Conservation (phyloP, 2,888 invertebrate species). For the Mamestra brassicae region DNA sequence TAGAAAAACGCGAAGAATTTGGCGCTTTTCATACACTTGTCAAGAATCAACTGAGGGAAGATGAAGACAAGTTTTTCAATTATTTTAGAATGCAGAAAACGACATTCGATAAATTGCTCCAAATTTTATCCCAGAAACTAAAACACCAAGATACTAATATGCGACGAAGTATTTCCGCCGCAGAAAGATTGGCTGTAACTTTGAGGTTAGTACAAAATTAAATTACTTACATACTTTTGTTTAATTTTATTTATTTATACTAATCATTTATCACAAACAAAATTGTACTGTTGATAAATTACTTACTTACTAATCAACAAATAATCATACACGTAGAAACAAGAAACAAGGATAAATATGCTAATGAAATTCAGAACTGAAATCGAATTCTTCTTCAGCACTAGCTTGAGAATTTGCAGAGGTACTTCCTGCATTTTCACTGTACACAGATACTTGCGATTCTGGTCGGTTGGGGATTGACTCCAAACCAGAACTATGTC, state of each 20-base stretch:
- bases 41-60: slow-evolving; percentile 51
- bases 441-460: slow-evolving; percentile 9
- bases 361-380: slow-evolving; percentile 7
- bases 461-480: slow-evolving; percentile 1
- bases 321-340: slow-evolving; percentile 12
- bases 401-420: slow-evolving; percentile 23
- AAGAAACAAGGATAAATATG: slow-evolving; percentile 7
- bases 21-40: slow-evolving; percentile 57
- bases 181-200: slow-evolving; percentile 63
- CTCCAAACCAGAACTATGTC: neutral
- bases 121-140: slow-evolving; percentile 52
- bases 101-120: slow-evolving; percentile 55
- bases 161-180: slow-evolving; percentile 59
- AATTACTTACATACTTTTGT: slow-evolving; percentile 55
- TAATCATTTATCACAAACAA: slow-evolving; percentile 19
- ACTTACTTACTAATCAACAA: slow-evolving; percentile 5
- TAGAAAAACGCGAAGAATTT: slow-evolving; percentile 54
- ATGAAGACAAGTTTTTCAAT: slow-evolving; percentile 55
- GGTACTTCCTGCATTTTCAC: slow-evolving; percentile 3
- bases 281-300: slow-evolving; percentile 3
- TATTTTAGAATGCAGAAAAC: slow-evolving; percentile 45
- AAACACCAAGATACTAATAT: slow-evolving; percentile 48
- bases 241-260: slow-evolving; percentile 56
- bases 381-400: slow-evolving; percentile 25
- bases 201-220: slow-evolving; percentile 60